Conservation (phyloP, 2,888 invertebrate genomes). For the Junonia oenone region DNA sequence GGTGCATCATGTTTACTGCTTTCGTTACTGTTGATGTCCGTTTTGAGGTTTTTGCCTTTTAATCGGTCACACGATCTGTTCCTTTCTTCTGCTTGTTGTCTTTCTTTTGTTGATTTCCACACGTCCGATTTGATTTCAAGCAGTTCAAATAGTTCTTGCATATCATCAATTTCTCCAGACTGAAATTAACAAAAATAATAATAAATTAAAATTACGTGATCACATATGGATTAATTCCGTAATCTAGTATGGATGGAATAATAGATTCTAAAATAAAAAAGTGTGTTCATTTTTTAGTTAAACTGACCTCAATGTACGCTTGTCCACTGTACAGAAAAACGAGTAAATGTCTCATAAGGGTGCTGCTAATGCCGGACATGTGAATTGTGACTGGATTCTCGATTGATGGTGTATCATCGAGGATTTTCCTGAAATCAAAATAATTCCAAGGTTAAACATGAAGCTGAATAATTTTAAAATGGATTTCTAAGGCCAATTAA, state of each 20-base stretch:
- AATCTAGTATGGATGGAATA: no score
- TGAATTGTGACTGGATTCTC: constrained; percentile 89
- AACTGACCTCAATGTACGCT: constrained; percentile 86
- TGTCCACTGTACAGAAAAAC: constrained; percentile 93
- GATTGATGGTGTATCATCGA: constrained; percentile 85
- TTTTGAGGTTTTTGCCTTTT: constrained; percentile 67
- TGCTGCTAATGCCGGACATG: constrained; percentile 89
- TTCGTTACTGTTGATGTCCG: constrained; percentile 75
- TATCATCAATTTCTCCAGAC: constrained; percentile 89
- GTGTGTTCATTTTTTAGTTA: no score
- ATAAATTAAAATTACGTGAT: no score
- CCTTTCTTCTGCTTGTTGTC: constrained; percentile 71
- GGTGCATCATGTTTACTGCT: constrained; percentile 75
- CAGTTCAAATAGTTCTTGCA: constrained; percentile 90
- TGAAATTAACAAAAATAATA: constrained; percentile 68
- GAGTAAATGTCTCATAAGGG: constrained; percentile 89
- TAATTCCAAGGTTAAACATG: constrained; percentile 5
- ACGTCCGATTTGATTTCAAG: constrained; percentile 92
- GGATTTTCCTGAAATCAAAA: constrained; percentile 77
- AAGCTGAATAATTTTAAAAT: not conserved
- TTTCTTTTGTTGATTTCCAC: constrained; percentile 81
- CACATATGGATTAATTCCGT: no score
- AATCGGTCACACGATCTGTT: constrained; percentile 72
- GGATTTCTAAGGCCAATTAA: not conserved
- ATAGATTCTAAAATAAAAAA: no score